Conservation (phyloP, 2,797 vertebrate species). For the Coregonus ussuriensis region DNA sequence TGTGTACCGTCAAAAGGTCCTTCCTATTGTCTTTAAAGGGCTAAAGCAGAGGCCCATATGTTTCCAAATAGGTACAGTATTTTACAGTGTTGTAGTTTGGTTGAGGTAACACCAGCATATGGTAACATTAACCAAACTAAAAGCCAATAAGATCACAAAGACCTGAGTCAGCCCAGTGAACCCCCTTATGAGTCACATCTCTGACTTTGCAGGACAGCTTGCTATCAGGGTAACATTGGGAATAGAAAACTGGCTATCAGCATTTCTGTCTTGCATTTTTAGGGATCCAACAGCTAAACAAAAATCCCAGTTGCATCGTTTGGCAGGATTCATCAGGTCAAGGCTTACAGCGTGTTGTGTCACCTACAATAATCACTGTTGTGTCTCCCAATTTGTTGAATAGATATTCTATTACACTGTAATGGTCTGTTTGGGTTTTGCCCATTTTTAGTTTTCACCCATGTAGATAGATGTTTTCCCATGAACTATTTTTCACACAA, state of each 20-base stretch:
- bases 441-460: background rate
- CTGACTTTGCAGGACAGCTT: background rate
- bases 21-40: background rate
- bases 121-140: background rate
- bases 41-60: background rate
- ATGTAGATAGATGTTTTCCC: background rate
- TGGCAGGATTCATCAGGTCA: background rate
- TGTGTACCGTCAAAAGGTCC: background rate
- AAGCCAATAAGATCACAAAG: background rate
- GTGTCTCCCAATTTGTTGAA: background rate
- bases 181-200: background rate
- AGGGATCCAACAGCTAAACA: background rate
- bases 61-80: background rate
- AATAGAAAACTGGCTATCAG: background rate
- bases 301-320: background rate
- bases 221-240: background rate
- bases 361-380: background rate
- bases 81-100: slow-evolving; percentile 2
- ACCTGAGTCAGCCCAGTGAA: background rate
- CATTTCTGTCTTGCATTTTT: background rate
- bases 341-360: background rate
- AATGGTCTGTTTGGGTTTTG: background rate
- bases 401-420: background rate
- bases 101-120: background rate
- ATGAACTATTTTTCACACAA: background rate